A percentile compares a stretch with the other conserved stretches of the same genome.
phyloP scores from a whole-genome alignment of 2,797 vertebrate genomes.

The Anas flavirostris region DNA sequence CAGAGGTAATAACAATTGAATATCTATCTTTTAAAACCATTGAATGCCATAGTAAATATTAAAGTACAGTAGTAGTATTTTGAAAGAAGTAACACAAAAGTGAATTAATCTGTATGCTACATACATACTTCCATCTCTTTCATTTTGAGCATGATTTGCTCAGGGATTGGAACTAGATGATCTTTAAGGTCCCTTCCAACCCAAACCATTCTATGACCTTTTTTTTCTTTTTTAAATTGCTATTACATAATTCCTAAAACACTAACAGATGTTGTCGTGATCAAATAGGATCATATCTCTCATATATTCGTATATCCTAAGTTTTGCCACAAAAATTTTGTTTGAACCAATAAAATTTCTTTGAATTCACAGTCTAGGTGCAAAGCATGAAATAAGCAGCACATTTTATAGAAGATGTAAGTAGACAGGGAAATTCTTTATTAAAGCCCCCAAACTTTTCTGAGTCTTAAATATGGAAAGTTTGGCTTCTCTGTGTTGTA shows the following conservation, averaged over 20 bases:
- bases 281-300: not conserved
- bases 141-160: not conserved
- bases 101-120: not conserved
- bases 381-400: not conserved
- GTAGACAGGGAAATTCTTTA: not conserved
- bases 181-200: not conserved
- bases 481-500: not conserved
- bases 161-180: not conserved
- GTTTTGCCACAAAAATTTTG: not conserved
- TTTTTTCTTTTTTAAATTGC: not conserved
- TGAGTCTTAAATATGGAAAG: not conserved
- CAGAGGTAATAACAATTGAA: slow-evolving; percentile 66
- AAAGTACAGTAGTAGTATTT: not conserved
- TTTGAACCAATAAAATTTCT: not conserved
- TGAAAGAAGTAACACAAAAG: not conserved
- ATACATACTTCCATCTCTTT: not conserved
- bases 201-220: too few species aligned
- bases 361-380: not conserved
- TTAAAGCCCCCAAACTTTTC: not conserved
- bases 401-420: not conserved
- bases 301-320: not conserved
- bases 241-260: not conserved
- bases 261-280: not conserved
- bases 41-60: not conserved
- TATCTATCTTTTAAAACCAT: not conserved